These are phyloP conservation scores for Albula goreensis DNA, from an alignment of 2,113 vertebrate species.

Conservation along the genomic window DNA sequence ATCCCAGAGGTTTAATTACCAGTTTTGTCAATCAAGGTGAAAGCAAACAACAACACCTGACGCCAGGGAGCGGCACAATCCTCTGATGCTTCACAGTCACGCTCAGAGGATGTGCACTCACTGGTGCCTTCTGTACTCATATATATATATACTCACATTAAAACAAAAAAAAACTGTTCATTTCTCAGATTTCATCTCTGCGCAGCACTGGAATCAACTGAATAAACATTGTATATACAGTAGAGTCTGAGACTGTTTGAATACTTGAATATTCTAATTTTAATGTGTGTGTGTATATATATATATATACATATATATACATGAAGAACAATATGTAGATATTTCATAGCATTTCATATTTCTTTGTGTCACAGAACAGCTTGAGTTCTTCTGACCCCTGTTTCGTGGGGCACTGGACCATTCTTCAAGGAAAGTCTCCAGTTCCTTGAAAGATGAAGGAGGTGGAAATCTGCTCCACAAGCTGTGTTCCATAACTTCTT, in stretches of 20 bases:
- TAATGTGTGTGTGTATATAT: too few relatives aligned
- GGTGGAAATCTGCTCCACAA: too few relatives aligned
- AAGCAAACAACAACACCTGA: conserved; percentile 62
- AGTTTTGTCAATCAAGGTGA: conserved; percentile 65
- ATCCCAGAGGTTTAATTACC: conserved; percentile 71
- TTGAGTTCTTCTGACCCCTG: too few relatives aligned
- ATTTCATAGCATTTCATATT: not conserved
- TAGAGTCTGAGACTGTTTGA: too few relatives aligned
- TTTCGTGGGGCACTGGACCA: too few relatives aligned
- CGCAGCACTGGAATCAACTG: too few relatives aligned
- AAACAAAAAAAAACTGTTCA: not conserved
- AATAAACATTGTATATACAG: too few relatives aligned
- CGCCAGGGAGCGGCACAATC: conserved; percentile 60
- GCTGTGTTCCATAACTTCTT: too few relatives aligned
- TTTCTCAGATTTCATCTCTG: not conserved
- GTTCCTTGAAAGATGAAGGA: too few relatives aligned
- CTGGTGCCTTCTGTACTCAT: conserved; percentile 54
- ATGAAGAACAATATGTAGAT: not conserved
- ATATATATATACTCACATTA: conserved; percentile 42
- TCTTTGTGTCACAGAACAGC: too few relatives aligned
- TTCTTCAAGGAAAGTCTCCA: too few relatives aligned
- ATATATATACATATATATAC: not conserved
- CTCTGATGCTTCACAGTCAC: conserved; percentile 57
- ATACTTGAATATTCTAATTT: too few relatives aligned
- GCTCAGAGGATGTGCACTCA: conserved; percentile 21